Evolutionary conservation across 2,797 vertebrate genomes (phyloP).

Genomic region (Syngnathus acus): DNA sequence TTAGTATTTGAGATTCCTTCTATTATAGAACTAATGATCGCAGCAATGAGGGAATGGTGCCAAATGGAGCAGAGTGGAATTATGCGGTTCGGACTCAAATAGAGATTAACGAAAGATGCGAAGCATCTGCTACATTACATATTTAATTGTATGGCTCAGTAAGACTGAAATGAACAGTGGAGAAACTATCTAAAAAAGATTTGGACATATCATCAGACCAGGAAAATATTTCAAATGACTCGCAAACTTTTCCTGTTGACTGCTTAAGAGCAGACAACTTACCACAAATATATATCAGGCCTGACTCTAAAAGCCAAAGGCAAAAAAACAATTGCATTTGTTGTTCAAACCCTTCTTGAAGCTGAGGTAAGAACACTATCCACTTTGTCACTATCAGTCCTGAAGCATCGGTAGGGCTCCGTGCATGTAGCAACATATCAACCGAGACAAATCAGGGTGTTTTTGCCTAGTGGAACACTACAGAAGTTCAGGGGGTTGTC

Average conservation of each 20-base stretch:
- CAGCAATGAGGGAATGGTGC: neutral
- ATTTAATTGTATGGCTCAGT: neutral
- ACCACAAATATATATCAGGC: constrained; percentile 4
- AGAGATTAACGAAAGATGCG: neutral
- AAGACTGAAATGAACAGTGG: neutral
- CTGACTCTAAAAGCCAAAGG: constrained; percentile 25
- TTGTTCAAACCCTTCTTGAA: constrained; percentile 15
- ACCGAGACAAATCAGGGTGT: constrained; percentile 8
- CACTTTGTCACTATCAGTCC: constrained; percentile 25
- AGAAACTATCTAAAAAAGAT: neutral
- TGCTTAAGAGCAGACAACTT: constrained; percentile 3
- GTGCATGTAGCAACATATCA: constrained; percentile 20
- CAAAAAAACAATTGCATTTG: constrained; percentile 14
- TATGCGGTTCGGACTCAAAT: neutral
- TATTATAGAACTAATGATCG: neutral
- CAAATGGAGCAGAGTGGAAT: constrained; percentile 1
- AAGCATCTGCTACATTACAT: neutral
- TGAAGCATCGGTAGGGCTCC: neutral
- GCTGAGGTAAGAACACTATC: constrained; percentile 11
- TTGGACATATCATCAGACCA: neutral
- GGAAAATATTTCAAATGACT: neutral
- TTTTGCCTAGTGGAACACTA: constrained; percentile 29
- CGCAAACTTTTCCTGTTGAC: constrained; percentile 4
- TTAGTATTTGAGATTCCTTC: neutral
- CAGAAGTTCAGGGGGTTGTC: constrained; percentile 34